Percentiles rank a stretch among this genome's conserved stretches.
Evolutionary conservation across 2,888 invertebrate species (phyloP).

Genomic region (Scrobipalpa costella): DNA sequence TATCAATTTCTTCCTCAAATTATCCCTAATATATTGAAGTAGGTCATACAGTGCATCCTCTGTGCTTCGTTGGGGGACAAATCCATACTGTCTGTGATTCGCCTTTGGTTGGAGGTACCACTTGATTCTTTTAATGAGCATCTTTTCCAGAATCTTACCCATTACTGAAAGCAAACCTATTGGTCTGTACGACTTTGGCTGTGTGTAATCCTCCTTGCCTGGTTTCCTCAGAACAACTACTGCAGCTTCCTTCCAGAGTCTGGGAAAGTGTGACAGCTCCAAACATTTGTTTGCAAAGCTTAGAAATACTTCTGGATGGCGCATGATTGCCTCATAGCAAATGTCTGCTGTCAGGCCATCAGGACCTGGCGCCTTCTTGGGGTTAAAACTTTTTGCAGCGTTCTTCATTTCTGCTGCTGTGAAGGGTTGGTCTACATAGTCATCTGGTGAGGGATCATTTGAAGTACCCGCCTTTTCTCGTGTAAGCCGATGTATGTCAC

Average conservation of each 20-base stretch:
- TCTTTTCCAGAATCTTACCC: conserved; percentile 16
- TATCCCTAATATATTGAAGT: conserved; percentile 12
- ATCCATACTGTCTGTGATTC: too few relatives aligned
- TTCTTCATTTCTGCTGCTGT: background rate
- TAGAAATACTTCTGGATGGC: too few relatives aligned
- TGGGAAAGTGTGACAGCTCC: background rate
- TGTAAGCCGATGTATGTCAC: too few relatives aligned
- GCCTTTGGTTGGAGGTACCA: background rate
- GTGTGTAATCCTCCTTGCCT: conserved; percentile 2
- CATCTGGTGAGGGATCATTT: too few relatives aligned
- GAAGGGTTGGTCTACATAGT: background rate
- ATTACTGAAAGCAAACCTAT: background rate
- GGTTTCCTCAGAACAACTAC: background rate
- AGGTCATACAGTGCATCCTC: conserved; percentile 25
- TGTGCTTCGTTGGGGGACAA: conserved; percentile 5
- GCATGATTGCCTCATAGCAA: too few relatives aligned
- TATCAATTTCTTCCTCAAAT: too few relatives aligned
- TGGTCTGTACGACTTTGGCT: conserved; percentile 13
- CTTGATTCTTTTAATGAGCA: background rate
- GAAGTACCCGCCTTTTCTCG: too few relatives aligned
- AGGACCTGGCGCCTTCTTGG: conserved; percentile 7
- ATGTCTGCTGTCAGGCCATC: conserved; percentile 17
- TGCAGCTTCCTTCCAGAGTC: background rate
- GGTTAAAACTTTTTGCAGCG: conserved; percentile 4
- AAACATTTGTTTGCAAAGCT: conserved; percentile 11